Evolutionary conservation across 2,797 vertebrate species (phyloP), one percentile per base, ranked within the genome.

Genomic region (Amniataba percoides): DNA sequence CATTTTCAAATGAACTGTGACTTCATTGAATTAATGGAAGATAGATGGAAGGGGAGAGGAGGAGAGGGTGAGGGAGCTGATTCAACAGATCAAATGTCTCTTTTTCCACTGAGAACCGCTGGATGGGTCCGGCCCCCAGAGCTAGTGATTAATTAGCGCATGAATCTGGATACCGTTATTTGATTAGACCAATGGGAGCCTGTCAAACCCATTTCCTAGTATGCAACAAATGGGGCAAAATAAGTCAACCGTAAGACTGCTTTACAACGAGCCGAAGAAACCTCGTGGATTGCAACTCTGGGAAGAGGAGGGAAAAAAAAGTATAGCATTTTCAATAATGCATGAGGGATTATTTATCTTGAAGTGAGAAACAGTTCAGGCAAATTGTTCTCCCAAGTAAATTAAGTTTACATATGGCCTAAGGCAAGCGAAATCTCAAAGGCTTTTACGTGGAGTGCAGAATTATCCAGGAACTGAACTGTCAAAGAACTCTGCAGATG

Each of bases 91-190:
- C 87, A 92, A 91, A 91, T 86, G 85, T 89, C 83, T 90, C 51
- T 71, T 84, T 87, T 77, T 79, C 80, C 71, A 60, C 57, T 2
- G 78, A 79, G 81, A 72, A 58, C 70, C 43, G 12, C 79, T 64
- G 76, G 71, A 85, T 82, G 84, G 82, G 84, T 81, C 59, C 82
- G 10, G 82, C 92, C 88, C 91, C 88, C 82, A 78, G 84, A 89
- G 91, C 88, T 25, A 49, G 81, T 93, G 93, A 95, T 94, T 93
- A 94, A 95, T 94, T 94, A 93, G 87, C 59, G 27, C 88, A 87
- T 87, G 85, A 88, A 92, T 93, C 93, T 88, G 83, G 82, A 90
- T 83, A 77, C 76, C 23, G 71, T 92, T 90, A 94, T 93, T 95
- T 90, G 86, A 95, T 92, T 92, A 91, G 85, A 85, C 81, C 83